Evolutionary conservation across 2,797 vertebrate genomes (phyloP).

Genomic region (Gephyroberyx darwinii): DNA sequence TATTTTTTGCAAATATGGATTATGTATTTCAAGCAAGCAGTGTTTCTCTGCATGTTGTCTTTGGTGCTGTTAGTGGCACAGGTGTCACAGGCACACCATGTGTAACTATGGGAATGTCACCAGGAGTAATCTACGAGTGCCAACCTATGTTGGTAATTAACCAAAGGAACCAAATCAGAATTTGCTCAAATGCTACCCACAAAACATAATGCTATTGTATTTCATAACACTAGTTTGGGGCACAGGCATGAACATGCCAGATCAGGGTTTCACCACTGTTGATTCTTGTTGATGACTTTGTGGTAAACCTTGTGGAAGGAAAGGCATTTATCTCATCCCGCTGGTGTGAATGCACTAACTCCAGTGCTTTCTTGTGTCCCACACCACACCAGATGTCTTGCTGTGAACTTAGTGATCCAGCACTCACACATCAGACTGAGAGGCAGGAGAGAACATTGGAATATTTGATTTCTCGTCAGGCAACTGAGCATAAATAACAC

Average conservation of each 20-base stretch:
- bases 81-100: no score
- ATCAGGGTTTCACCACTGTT: conserved; percentile 20
- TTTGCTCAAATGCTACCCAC: conserved; percentile 6
- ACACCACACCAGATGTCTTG: conserved; percentile 63
- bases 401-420: conserved; percentile 76
- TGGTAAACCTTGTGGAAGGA: conserved; percentile 76
- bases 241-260: not conserved
- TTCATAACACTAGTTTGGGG: not conserved
- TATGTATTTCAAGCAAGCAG: conserved; percentile 15
- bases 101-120: conserved; percentile 24
- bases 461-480: conserved; percentile 78
- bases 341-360: conserved; percentile 67
- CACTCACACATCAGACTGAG: conserved; percentile 70
- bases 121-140: not conserved
- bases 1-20: conserved; percentile 7
- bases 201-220: conserved; percentile 5
- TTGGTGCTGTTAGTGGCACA: not conserved
- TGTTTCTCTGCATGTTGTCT: not conserved
- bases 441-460: conserved; percentile 74
- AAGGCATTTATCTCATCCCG: conserved; percentile 68
- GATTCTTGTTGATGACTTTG: conserved; percentile 56
- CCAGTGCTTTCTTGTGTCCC: conserved; percentile 52
- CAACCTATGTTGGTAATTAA: not conserved
- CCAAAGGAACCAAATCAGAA: not conserved
- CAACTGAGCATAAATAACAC: conserved; percentile 72